Evolutionary conservation across 1,140 invertebrate species (phyloP), one percentile per base, ranked within the genome.

Genomic region (Carcinoscorpius rotundicauda): DNA sequence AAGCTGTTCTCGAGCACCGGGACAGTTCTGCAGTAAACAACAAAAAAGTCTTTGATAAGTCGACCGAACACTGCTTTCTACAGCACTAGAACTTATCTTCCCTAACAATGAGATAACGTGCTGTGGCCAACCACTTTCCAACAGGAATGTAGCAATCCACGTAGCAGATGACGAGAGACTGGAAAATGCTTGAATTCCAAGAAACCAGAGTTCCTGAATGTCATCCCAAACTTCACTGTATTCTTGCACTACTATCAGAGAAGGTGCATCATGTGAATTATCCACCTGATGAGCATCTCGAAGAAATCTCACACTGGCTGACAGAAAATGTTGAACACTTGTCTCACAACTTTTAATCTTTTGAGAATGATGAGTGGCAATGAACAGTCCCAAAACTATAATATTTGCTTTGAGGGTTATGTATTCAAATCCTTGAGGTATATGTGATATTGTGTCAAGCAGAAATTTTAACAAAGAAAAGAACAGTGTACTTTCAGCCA

Each of bases 151-250:
- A 0, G 88, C 89, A 48, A 94, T 84, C 91, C 91, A 93, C 3
- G 90, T 88, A 60, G 93, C 83, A 59, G 85, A 81, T 4, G 86
- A 81, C 6, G 94, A 76, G 0, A 94, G 85, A 4, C 85, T 83
- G 69, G 87, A 86, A 78, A 93, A 85, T 9, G 90, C 93, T 77
- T 94, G 91, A 89, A 94, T 92, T 9, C 91, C 91, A 29, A 95
- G 78, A 77, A 93, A 94, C 92, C 92, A 95, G 3, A 94, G 78
- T 75, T 94, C 92, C 76, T 86, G 88, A 11, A 94, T 81, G 72
- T 93, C 89, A 75, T 86, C 84, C 92, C 91, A 95, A 66, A 85
- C 79, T 73, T 87, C 86, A 73, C 91, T 91, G 75, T 94, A 95
- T 9, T 83, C 81, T 79, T 89, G 87, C 3, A 89, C 84, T 0